Conservation (phyloP, 2,888 invertebrate genomes). For the Stenodera caucasica region DNA sequence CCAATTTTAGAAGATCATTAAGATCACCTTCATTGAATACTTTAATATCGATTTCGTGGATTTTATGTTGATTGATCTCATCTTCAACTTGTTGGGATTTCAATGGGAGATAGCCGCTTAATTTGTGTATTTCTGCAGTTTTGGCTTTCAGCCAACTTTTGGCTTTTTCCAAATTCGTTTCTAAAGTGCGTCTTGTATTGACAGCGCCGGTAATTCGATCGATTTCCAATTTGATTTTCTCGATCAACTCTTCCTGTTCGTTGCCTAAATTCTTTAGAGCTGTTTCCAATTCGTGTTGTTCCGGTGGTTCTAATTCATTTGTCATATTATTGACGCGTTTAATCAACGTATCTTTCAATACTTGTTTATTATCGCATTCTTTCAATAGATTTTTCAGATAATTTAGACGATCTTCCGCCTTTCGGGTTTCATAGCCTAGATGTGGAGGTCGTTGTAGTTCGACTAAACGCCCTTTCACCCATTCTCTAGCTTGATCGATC, state of each 20-base stretch:
- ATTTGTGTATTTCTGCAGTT: constrained; percentile 72
- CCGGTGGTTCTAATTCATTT: constrained; percentile 81
- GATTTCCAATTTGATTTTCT: constrained; percentile 72
- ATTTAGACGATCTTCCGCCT: constrained; percentile 73
- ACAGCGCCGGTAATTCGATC: constrained; percentile 70
- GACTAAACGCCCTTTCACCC: constrained; percentile 75
- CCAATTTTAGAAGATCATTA: constrained; percentile 75
- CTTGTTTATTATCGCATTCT: constrained; percentile 83
- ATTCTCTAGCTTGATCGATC: constrained; percentile 76
- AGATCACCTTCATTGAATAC: constrained; percentile 76
- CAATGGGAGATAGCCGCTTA: constrained; percentile 77
- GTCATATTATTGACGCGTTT: constrained; percentile 83
- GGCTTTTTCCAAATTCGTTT: constrained; percentile 76
- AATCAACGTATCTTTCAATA: constrained; percentile 78
- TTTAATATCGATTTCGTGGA: constrained; percentile 74
- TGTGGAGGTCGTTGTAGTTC: constrained; percentile 68
- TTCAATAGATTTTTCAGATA: constrained; percentile 73
- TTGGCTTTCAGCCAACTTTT: constrained; percentile 80
- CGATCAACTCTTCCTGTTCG: constrained; percentile 75
- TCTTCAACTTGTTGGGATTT: constrained; percentile 80
- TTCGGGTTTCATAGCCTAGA: constrained; percentile 76
- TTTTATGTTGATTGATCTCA: constrained; percentile 75
- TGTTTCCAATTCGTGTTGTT: constrained; percentile 77
- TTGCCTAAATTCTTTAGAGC: constrained; percentile 70
- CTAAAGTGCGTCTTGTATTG: constrained; percentile 74